Conservation (phyloP, 2,888 invertebrate species). For the Orthosia incerta region DNA sequence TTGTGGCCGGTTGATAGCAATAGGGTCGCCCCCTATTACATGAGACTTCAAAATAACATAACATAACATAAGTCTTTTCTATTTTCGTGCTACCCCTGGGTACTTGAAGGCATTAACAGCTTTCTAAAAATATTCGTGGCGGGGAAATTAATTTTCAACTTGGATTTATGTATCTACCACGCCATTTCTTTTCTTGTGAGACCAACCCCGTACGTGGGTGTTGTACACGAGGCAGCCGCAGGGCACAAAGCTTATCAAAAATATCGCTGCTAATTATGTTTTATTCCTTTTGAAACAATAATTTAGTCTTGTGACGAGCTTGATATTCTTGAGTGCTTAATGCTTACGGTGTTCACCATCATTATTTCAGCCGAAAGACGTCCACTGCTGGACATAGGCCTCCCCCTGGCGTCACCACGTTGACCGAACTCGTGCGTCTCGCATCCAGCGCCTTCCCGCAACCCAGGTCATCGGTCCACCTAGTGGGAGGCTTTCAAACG, state of each 20-base stretch:
- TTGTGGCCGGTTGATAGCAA: no score
- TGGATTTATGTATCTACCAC: background rate
- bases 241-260: background rate
- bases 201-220: background rate
- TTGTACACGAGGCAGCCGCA: no score
- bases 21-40: no score
- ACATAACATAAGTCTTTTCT: no score
- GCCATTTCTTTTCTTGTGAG: background rate
- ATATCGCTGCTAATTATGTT: background rate
- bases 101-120: background rate
- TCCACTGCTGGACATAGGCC: no score
- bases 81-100: background rate
- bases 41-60: no score
- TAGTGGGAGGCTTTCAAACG: no score
- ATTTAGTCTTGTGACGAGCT: background rate
- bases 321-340: background rate
- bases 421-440: no score
- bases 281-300: background rate
- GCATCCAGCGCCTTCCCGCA: no score
- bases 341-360: background rate
- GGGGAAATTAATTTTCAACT: background rate
- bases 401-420: no score
- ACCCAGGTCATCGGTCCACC: no score
- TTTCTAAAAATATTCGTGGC: background rate
- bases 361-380: no score